Conservation (phyloP, 2,797 vertebrate genomes). For the Malurus splendens region DNA sequence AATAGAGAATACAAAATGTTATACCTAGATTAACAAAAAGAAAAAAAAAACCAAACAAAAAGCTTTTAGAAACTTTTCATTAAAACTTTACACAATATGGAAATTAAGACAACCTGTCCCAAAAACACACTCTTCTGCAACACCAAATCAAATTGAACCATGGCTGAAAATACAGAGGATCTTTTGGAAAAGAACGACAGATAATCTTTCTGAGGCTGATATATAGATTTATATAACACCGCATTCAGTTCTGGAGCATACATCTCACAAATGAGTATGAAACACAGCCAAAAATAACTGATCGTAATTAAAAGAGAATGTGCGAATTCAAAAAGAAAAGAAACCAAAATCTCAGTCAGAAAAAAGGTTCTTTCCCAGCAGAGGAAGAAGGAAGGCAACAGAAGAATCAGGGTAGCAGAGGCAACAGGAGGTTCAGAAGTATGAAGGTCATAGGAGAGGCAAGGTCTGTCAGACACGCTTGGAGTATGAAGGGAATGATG, state of each 20-base stretch:
- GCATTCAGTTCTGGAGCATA: not conserved
- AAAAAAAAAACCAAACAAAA: not conserved
- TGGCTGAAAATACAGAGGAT: not conserved
- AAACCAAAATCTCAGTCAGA: conserved; percentile 30
- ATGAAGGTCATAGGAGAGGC: conserved; percentile 65
- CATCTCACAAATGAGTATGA: conserved; percentile 3
- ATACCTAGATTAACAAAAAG: not conserved
- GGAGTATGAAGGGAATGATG: conserved; percentile 81
- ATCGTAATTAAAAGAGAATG: conserved; percentile 19
- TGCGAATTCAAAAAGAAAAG: conserved; percentile 33
- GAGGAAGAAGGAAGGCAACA: conserved; percentile 38
- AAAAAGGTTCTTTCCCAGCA: conserved; percentile 15
- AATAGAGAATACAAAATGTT: not conserved
- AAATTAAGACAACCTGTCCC: not conserved
- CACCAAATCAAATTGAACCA: not conserved
- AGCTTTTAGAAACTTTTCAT: not conserved
- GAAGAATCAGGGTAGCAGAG: conserved; percentile 54
- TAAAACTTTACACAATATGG: not conserved
- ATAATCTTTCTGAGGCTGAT: not conserved
- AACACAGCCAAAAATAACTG: conserved; percentile 32
- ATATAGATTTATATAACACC: conserved; percentile 13
- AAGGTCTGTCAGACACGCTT: conserved; percentile 83
- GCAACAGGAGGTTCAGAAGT: conserved; percentile 56
- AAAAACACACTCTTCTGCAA: not conserved
- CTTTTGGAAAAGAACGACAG: not conserved